phyloP scores from a whole-genome alignment of 2,888 invertebrate species.

The Cheilosia urbana region DNA sequence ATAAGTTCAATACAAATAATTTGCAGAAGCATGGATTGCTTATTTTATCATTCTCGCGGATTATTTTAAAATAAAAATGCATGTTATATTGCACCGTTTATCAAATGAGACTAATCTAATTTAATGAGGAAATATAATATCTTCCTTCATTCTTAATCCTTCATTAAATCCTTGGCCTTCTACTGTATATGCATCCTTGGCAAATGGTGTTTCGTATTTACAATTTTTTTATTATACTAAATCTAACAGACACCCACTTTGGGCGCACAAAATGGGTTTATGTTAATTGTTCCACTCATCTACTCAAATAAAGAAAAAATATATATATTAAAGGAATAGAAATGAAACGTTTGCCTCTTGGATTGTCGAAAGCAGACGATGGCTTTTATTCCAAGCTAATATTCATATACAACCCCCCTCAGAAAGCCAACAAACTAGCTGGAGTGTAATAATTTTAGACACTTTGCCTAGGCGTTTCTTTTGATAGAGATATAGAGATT shows the following conservation, averaged over 20 bases:
- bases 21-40: too few species aligned
- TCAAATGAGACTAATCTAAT: neutral
- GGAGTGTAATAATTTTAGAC: constrained; percentile 69
- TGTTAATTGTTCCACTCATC: constrained; percentile 62
- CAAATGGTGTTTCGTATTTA: constrained; percentile 26
- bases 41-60: too few species aligned
- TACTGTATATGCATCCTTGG: neutral
- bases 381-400: constrained; percentile 55
- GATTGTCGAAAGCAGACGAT: constrained; percentile 48
- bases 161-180: constrained; percentile 17
- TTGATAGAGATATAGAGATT: constrained; percentile 48
- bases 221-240: constrained; percentile 19
- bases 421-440: constrained; percentile 37
- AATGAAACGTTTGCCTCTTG: constrained; percentile 53
- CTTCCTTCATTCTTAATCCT: neutral
- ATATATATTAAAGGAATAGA: constrained; percentile 46
- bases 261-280: constrained; percentile 52
- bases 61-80: too few species aligned
- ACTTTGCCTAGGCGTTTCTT: constrained; percentile 65
- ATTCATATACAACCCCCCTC: constrained; percentile 48
- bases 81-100: too few species aligned
- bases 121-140: neutral
- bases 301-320: constrained; percentile 32
- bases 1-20: too few species aligned
- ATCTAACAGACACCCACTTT: constrained; percentile 18